These are phyloP conservation scores for Limnephilus rhombicus DNA, from an alignment of 2,888 invertebrate genomes.

Conservation along the genomic window DNA sequence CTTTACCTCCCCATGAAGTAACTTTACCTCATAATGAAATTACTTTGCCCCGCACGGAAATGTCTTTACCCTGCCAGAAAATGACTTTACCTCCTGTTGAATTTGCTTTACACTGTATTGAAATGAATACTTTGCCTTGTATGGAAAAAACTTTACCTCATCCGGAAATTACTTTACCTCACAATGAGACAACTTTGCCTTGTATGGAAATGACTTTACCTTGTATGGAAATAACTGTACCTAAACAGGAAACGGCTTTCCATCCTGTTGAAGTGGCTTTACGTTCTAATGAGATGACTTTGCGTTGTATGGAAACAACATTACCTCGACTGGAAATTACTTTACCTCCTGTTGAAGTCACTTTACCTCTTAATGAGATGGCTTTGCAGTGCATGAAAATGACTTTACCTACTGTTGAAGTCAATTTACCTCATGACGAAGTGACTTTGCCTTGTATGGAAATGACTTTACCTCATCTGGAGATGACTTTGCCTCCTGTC, in stretches of 20 bases:
- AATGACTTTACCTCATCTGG: neutral
- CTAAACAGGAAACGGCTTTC: neutral
- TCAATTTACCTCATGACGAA: no score
- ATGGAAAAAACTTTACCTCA: neutral
- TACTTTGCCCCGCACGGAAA: neutral
- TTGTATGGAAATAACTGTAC: neutral
- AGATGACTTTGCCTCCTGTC: neutral
- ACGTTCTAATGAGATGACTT: neutral
- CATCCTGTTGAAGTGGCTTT: neutral
- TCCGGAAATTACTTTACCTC: neutral
- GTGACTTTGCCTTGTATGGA: no score
- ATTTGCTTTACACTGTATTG: neutral
- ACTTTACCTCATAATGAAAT: neutral
- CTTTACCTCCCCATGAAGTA: neutral
- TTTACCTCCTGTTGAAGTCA: neutral
- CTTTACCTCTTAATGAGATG: neutral
- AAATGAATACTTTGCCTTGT: neutral
- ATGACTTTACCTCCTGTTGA: neutral
- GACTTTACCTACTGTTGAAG: neutral
- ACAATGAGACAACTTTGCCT: no score
- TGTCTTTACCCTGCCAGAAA: neutral
- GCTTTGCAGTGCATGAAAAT: no score
- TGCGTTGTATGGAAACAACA: neutral
- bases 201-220: neutral
- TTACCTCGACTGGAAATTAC: neutral